These are phyloP conservation scores for Tenthredo scrophulariae DNA, from an alignment of 2,888 invertebrate species.

Conservation along the genomic window DNA sequence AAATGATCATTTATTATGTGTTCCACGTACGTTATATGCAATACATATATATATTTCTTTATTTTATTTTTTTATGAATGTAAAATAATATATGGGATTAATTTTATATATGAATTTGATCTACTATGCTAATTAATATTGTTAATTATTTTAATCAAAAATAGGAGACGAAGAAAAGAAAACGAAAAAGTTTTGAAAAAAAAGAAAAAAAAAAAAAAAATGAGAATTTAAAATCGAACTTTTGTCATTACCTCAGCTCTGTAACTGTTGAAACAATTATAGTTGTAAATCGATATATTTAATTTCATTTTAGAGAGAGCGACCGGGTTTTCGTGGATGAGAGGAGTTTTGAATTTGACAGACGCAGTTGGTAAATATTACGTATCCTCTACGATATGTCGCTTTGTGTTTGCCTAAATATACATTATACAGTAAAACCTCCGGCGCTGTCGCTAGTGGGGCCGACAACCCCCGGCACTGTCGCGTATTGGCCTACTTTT, in stretches of 20 bases:
- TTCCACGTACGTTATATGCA: not conserved
- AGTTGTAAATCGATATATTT: conserved; percentile 42
- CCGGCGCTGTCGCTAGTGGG: no score
- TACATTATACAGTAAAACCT: no score
- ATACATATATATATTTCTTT: not conserved
- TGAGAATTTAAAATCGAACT: not conserved
- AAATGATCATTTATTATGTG: conserved; percentile 4
- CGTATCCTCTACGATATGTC: conserved; percentile 33
- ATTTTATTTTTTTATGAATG: not conserved
- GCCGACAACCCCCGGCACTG: no score
- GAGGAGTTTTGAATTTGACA: conserved; percentile 53
- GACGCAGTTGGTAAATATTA: conserved; percentile 49
- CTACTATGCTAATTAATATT: not conserved
- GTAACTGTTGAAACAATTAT: not conserved
- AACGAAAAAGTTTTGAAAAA: not conserved
- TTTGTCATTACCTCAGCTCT: not conserved
- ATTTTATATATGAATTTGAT: not conserved
- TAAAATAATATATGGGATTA: not conserved
- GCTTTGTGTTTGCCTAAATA: conserved; percentile 45
- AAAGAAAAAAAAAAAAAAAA: not conserved
- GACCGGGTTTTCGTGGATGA: conserved; percentile 49
- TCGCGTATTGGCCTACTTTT: no score
- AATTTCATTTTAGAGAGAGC: conserved; percentile 48
- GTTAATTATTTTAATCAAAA: not conserved
- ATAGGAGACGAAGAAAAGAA: not conserved